Conservation (phyloP, 2,888 invertebrate genomes). For the Bedellia somnulentella region DNA sequence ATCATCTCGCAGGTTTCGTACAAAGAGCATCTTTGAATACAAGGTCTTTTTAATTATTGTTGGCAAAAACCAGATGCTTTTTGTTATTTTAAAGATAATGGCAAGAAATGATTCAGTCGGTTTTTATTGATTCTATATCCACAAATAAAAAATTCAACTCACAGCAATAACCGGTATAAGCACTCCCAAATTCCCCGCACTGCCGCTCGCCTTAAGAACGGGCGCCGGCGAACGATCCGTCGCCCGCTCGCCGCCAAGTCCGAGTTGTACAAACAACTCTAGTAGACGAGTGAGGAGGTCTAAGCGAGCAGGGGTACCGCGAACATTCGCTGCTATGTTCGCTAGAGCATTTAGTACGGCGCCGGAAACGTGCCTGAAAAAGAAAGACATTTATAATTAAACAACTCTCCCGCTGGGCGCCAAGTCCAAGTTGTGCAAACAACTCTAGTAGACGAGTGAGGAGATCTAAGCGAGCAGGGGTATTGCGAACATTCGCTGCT, state of each 20-base stretch:
- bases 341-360: slow-evolving; percentile 96
- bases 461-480: slow-evolving; percentile 80
- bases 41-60: too few species aligned
- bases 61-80: too few species aligned
- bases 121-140: too few species aligned
- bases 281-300: slow-evolving; percentile 86
- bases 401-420: slow-evolving; percentile 94
- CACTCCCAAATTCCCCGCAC: slow-evolving; percentile 96
- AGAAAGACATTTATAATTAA: not conserved
- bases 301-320: slow-evolving; percentile 81
- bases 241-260: slow-evolving; percentile 93
- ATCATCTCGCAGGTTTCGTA: too few species aligned
- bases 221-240: slow-evolving; percentile 83
- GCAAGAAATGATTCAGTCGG: too few species aligned
- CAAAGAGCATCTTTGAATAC: too few species aligned
- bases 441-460: slow-evolving; percentile 88
- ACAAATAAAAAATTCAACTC: too few species aligned
- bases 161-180: slow-evolving; percentile 97
- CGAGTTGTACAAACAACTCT: slow-evolving; percentile 96
- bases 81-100: too few species aligned
- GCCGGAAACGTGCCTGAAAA: slow-evolving; percentile 79
- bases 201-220: slow-evolving; percentile 84
- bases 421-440: slow-evolving; percentile 96
- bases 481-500: slow-evolving; percentile 90
- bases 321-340: slow-evolving; percentile 92